These are phyloP conservation scores for Sitobion miscanthi DNA, from an alignment of 1,140 invertebrate genomes.

Conservation along the genomic window DNA sequence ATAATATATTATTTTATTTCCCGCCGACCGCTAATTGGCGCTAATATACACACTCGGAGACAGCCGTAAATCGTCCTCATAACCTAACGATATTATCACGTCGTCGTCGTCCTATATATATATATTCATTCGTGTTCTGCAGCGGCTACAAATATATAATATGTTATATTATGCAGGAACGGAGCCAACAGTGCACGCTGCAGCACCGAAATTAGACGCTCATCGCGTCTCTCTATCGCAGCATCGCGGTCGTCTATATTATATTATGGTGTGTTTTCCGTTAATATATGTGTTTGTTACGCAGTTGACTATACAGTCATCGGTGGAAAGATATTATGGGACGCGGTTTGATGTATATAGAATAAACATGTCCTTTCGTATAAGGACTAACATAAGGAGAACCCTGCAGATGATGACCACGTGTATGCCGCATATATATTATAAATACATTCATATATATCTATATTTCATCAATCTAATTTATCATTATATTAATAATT, in stretches of 20 bases:
- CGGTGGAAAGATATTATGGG: background rate
- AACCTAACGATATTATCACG: background rate
- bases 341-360: background rate
- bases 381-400: background rate
- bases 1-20: slow-evolving; percentile 32
- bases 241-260: background rate
- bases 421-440: too few species aligned
- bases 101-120: background rate
- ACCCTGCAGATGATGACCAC: too few species aligned
- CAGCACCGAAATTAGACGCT: slow-evolving; percentile 28
- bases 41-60: slow-evolving; percentile 40
- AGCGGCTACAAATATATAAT: background rate
- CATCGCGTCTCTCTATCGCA: background rate
- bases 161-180: background rate
- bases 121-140: background rate
- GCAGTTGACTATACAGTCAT: background rate
- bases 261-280: background rate
- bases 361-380: background rate
- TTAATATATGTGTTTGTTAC: background rate
- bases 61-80: slow-evolving; percentile 30
- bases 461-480: too few species aligned
- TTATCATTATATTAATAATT: too few species aligned
- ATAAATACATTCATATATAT: too few species aligned
- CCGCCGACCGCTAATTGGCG: slow-evolving; percentile 45
- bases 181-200: background rate